Base-by-base conservation (phyloP, 2,797 vertebrate genomes). In the Cygnus olor region DNA sequence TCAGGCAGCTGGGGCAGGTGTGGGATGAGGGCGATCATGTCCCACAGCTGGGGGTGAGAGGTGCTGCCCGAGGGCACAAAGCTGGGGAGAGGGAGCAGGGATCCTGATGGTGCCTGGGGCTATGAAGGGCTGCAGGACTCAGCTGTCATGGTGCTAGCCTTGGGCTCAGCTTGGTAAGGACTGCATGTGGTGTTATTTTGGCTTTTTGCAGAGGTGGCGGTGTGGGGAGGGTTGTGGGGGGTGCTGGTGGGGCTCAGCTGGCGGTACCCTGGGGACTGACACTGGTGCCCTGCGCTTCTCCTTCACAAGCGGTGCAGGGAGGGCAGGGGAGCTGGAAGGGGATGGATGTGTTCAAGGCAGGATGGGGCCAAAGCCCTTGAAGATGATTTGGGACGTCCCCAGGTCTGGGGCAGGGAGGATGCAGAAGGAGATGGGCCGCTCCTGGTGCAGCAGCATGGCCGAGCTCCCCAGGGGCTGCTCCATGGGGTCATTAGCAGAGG, bases 381-480 rank as follows among this genome's bases (percentile, higher is more conserved):
- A 34, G 28, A 63, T 15, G 24, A 61, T 28, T 6, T 22, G 9
- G 21, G 56, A 47, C 25, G 34, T 9, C 22, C 19, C 30, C 40
- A 30, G n/a, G 13, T 40, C 28, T 56, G 18, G n/a, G 28, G 40
- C 11, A 38, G 8, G 22, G n/a, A 70, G 22, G 28, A 45, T 69
- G 45, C 45, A 45, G 54, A 7, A 14, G 18, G 22, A 63, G 34
- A 49, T 1, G 1, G n/a, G 34, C 65, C 1, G 2, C 42, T 58
- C 72, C 56, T 28, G 64, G 32, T 3, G 1, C 9, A 28, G 19
- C 47, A 19, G 32, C 6, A 1, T 30, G 1, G 1, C 24, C 20
- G 14, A n/a, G 51, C 18, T 64, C 19, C 49, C 34, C 0, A 1
- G 24, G 44, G 32, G 18, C 5, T 53, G 51, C 51, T 27, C 25